phyloP scores from a whole-genome alignment of 2,113 vertebrate genomes.

The Epinephelus moara region DNA sequence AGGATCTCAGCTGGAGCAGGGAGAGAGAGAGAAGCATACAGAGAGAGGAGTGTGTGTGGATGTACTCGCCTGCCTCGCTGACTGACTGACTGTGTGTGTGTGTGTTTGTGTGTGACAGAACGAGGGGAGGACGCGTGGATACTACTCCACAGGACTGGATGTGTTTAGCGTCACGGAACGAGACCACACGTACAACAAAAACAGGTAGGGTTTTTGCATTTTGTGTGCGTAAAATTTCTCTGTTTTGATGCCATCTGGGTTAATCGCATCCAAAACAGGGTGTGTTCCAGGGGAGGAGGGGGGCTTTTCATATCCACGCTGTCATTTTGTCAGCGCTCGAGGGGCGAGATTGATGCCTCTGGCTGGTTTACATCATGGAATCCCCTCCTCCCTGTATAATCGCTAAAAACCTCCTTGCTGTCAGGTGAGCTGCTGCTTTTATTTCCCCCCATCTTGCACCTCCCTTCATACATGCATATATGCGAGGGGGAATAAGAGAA shows the following conservation, averaged over 20 bases:
- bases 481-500: conserved; percentile 32
- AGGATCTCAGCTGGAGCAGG: conserved; percentile 72
- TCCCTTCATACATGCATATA: conserved; percentile 18
- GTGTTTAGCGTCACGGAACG: conserved; percentile 46
- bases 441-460: not conserved
- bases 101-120: conserved; percentile 55
- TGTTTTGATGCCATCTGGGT: conserved; percentile 38
- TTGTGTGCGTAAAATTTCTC: not conserved
- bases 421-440: conserved; percentile 33
- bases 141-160: conserved; percentile 66
- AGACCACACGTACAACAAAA: conserved; percentile 24
- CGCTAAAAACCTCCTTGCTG: conserved; percentile 38
- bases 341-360: conserved; percentile 57
- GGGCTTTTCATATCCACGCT: conserved; percentile 44
- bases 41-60: conserved; percentile 69
- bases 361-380: conserved; percentile 69
- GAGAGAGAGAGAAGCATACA: conserved; percentile 42
- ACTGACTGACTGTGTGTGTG: conserved; percentile 51
- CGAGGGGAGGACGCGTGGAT: conserved; percentile 61
- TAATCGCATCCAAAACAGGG: conserved; percentile 59
- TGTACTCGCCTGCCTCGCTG: conserved; percentile 53
- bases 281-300: conserved; percentile 56
- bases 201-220: conserved; percentile 40
- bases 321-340: conserved; percentile 54
- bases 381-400: conserved; percentile 67